Evolutionary conservation across 30 jellyfish, hydroid and myxozoan genomes (phyloP).

Genomic region (Aurelia coerulea): DNA sequence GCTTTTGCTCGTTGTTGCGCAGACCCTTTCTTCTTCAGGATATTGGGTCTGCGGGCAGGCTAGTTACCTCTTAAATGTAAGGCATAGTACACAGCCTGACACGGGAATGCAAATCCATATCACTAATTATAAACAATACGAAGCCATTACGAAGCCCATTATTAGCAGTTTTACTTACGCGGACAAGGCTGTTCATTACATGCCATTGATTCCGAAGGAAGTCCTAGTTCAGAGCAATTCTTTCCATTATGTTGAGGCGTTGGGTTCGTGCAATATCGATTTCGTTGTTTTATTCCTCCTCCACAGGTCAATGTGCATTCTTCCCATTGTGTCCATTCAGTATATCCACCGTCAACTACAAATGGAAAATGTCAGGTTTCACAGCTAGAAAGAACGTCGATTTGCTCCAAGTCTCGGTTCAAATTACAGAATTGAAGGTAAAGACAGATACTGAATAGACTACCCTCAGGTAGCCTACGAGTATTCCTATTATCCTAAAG

Average conservation of each 20-base stretch:
- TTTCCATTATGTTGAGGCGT: slow-evolving; percentile 84
- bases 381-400: background rate
- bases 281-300: slow-evolving; percentile 74
- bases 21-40: no score
- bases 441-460: no score
- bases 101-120: no score
- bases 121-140: no score
- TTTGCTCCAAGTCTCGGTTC: background rate
- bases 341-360: slow-evolving; percentile 88
- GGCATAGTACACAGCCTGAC: no score
- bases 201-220: slow-evolving; percentile 33
- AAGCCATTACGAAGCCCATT: no score
- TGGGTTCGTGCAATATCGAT: slow-evolving; percentile 84
- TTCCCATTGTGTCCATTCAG: slow-evolving; percentile 89
- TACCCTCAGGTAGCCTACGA: no score
- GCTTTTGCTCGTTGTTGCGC: no score
- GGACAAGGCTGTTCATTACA: slow-evolving; percentile 82
- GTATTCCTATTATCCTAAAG: no score
- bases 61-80: no score
- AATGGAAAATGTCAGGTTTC: background rate
- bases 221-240: slow-evolving; percentile 72
- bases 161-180: slow-evolving; percentile 35
- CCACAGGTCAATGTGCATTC: slow-evolving; percentile 89
- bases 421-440: no score
- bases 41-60: no score